Evolutionary conservation across 2,888 invertebrate genomes (phyloP), one percentile per base, ranked within the genome.

Genomic region (Coecobrya sp.): DNA sequence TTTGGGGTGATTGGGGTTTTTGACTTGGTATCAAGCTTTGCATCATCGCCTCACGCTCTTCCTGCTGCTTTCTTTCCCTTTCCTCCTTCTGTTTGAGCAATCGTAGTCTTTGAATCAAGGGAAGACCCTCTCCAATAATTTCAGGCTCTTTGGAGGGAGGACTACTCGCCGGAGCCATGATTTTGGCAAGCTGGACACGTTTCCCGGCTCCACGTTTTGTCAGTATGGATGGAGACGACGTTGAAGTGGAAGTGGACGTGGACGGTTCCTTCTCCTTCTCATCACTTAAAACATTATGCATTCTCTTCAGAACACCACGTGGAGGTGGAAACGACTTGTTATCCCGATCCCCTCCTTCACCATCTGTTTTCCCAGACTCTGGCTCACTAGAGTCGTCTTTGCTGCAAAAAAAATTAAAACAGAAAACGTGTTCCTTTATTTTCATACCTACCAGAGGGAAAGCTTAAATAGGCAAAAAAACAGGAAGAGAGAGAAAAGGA

Each of bases 21-120:
- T 93, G 96, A 96, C 93, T 96, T 96, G 95, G 96, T 59, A 93
- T 91, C 2, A 93, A 87, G 42, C 90, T 92, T 65, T 92, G 89
- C 59, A 93, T 88, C 93, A 94, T 92, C 95, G 96, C 97, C 95
- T 97, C 97, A 95, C 96, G 96, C 95, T 97, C 97, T 95, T 96
- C 96, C 76, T 95, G 91, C 79, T 96, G 96, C 89, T 96, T 92
- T 42, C 85, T 85, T 86, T 94, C 96, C 27, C 96, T 95, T 95
- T 97, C 97, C 96, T 98, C 98, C 96, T 98, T 98, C 95, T 98
- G 98, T 95, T 98, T 98, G 0, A 98, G 96, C 68, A 98, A 96
- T 95, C 98, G 97, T 84, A 98, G 96, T 90, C 98, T 59, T 82
- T 98, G 97, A 10, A 98, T 96, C 36, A 98, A 96, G 0, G 98